Evolutionary conservation across 2,888 invertebrate species (phyloP).

Genomic region (Baronia brevicornis): DNA sequence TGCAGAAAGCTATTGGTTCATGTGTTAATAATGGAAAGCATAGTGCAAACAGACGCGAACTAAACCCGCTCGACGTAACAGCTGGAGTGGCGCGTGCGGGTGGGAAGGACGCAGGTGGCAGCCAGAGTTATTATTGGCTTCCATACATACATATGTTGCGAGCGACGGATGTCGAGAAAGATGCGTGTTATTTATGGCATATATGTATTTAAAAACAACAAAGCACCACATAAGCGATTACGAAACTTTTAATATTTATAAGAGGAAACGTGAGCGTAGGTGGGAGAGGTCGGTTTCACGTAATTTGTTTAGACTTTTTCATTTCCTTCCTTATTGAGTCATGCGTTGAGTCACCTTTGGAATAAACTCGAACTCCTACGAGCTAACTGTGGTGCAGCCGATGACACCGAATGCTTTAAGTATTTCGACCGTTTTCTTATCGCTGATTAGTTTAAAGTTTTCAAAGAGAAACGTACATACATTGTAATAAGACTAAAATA

Average conservation of each 20-base stretch:
- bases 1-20: conserved; percentile 3
- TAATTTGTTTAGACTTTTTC: conserved; percentile 17
- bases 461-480: no score
- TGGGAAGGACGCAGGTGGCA: conserved; percentile 67
- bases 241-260: no score
- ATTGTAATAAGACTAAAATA: no score
- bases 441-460: no score
- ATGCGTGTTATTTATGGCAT: conserved; percentile 11
- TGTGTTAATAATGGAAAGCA: conserved; percentile 17
- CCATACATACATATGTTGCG: conserved; percentile 51
- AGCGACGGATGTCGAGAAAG: conserved; percentile 11
- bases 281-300: conserved; percentile 5
- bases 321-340: conserved; percentile 35
- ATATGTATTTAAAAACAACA: conserved; percentile 5
- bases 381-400: conserved; percentile 15
- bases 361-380: conserved; percentile 16
- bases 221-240: no score
- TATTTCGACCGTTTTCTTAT: conserved; percentile 4
- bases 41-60: conserved; percentile 24
- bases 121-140: conserved; percentile 37
- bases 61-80: conserved; percentile 27
- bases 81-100: conserved; percentile 61
- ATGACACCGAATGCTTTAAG: not conserved
- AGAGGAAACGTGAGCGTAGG: conserved; percentile 6
- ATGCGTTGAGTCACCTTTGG: conserved; percentile 37